These are phyloP conservation scores for Drosophila longiperda DNA, from an alignment of 2,888 invertebrate species.

Conservation along the genomic window DNA sequence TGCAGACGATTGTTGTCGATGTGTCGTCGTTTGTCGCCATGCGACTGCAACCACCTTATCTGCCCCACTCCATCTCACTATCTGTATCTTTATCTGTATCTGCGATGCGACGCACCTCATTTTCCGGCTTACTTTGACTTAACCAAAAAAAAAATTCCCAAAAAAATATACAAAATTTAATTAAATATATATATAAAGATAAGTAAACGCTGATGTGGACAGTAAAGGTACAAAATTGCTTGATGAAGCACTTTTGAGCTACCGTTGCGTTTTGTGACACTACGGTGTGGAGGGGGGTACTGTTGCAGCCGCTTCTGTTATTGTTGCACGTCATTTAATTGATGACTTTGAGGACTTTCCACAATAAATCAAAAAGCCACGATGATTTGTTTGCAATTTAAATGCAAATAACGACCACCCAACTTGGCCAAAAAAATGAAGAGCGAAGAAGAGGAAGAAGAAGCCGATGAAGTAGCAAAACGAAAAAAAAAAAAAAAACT, in stretches of 20 bases:
- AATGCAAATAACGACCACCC: constrained; percentile 79
- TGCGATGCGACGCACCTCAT: constrained; percentile 65
- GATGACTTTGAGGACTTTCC: constrained; percentile 66
- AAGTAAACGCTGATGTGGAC: constrained; percentile 30
- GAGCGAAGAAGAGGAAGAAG: neutral
- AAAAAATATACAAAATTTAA: constrained; percentile 12
- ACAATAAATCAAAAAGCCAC: constrained; percentile 69
- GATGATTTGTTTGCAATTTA: constrained; percentile 80
- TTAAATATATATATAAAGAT: constrained; percentile 26
- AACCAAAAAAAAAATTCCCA: constrained; percentile 8
- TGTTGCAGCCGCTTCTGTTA: constrained; percentile 39
- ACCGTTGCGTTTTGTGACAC: constrained; percentile 1
- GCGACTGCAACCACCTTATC: constrained; percentile 33
- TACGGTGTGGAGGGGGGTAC: neutral
- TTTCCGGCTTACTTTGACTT: constrained; percentile 66
- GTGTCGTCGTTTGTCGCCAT: constrained; percentile 43
- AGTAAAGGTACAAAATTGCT: neutral
- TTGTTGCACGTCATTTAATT: constrained; percentile 60
- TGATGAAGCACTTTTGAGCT: constrained; percentile 46
- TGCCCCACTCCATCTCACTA: constrained; percentile 16
- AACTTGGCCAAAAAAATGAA: constrained; percentile 14
- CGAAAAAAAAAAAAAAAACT: constrained; percentile 20
- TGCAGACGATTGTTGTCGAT: constrained; percentile 34
- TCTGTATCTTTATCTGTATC: constrained; percentile 23
- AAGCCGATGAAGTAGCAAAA: neutral